Percentiles rank a stretch among this genome's conserved stretches.
Conservation (phyloP, 2,797 vertebrate species). For the Botia kubotai region DNA sequence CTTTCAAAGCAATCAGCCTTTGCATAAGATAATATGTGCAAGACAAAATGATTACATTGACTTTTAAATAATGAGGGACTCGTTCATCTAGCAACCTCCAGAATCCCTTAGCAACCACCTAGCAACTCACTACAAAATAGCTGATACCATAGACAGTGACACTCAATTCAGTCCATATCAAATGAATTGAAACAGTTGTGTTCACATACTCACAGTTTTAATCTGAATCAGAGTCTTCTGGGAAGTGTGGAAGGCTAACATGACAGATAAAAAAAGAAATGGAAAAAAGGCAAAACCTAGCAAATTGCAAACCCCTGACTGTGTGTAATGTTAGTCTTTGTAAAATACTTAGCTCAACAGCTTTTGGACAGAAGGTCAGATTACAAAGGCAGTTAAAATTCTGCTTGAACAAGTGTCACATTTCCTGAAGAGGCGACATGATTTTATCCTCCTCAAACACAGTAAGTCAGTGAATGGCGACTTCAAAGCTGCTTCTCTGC, state of each 20-base stretch:
- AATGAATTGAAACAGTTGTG: not conserved
- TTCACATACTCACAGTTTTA: not conserved
- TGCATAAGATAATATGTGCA: not conserved
- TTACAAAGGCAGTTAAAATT: slow-evolving; percentile 43
- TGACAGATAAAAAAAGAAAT: not conserved
- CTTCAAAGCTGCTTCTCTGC: slow-evolving; percentile 10
- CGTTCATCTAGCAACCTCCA: not conserved
- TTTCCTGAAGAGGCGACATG: slow-evolving; percentile 25
- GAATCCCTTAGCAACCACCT: not conserved
- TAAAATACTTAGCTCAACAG: slow-evolving; percentile 27
- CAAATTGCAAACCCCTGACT: slow-evolving; percentile 10
- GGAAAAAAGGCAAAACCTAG: not conserved
- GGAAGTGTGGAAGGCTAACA: not conserved
- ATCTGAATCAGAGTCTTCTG: not conserved
- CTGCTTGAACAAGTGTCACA: slow-evolving; percentile 18
- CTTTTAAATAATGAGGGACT: no score
- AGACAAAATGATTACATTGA: not conserved
- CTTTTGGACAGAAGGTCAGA: slow-evolving; percentile 18
- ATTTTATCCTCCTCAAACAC: slow-evolving; percentile 8
- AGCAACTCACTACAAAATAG: not conserved
- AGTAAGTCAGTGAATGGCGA: not conserved
- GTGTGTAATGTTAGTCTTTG: slow-evolving; percentile 20
- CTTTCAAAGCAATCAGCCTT: not conserved
- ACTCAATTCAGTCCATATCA: not conserved
- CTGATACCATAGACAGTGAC: not conserved